Percentiles rank a stretch among this genome's conserved stretches.
Conservation (phyloP, 2,113 vertebrate genomes). For the Otis tarda region DNA sequence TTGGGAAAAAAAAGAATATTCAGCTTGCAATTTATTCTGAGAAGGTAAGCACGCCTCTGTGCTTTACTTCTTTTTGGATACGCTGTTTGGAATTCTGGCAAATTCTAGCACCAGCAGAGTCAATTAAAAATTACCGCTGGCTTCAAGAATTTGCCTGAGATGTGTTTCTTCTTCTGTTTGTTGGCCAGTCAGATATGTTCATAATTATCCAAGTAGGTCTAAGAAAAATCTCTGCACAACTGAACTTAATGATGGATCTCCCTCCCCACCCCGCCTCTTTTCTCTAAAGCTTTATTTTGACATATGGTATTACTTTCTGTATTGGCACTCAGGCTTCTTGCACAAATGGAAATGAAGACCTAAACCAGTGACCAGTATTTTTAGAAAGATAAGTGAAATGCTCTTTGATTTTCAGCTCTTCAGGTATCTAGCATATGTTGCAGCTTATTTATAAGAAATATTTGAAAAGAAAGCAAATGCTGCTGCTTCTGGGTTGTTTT, state of each 20-base stretch:
- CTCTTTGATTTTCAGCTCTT: not conserved
- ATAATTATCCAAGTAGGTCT: not conserved
- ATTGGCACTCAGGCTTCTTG: not conserved
- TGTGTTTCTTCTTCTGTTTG: not conserved
- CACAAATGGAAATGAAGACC: not conserved
- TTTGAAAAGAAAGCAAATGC: not conserved
- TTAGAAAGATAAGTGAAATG: conserved; percentile 13
- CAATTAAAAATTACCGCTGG: not conserved
- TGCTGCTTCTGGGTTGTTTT: no score
- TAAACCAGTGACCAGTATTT: not conserved
- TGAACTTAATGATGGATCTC: not conserved
- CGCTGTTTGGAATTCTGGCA: not conserved
- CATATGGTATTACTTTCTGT: conserved; percentile 34
- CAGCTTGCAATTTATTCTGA: not conserved
- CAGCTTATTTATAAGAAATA: not conserved
- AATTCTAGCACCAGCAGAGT: not conserved
- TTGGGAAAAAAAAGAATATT: not conserved
- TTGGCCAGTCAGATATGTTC: not conserved
- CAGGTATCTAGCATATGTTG: conserved; percentile 28
- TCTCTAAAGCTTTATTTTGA: conserved; percentile 12
- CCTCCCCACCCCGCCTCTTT: not conserved
- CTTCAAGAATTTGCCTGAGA: not conserved
- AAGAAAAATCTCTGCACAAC: not conserved
- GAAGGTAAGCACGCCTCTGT: not conserved
- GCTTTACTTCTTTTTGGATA: not conserved